Base-by-base conservation (phyloP, 2,888 invertebrate genomes). In the Cantharis rufa region DNA sequence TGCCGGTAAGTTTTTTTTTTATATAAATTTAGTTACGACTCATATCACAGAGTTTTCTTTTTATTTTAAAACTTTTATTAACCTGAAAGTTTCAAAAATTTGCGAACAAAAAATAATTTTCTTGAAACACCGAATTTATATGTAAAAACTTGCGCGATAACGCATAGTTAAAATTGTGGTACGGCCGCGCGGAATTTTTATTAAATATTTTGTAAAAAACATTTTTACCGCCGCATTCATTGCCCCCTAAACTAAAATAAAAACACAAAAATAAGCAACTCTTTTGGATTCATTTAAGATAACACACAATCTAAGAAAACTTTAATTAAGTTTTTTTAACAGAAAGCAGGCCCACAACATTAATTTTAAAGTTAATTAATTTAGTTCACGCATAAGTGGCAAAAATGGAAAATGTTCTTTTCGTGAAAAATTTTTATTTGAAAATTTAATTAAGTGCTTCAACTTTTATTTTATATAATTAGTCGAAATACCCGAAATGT, bases 281-380 rank as follows among this genome's bases (percentile, higher is more conserved):
- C 69, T 62, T 62, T 24, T 27, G 62, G 69, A 73, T 69, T 73
- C 69, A 69, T 69, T 72, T 69, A 69, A 64, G 69, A 72, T 70
- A 76, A 64, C 70, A 66, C 48, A 69, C 63, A 70, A 48, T 64
- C 64, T 16, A 32, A 21, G 62, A 64, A 70, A 72, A 76, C 70
- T 76, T 72, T 76, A 76, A 76, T 76, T 76, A 70, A 72, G 72
- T 70, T 76, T 76, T 72, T 76, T 66, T 66, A 18, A n/a, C n/a
- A n/a, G 64, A 66, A 64, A 66, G 24, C 64, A 48, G 48, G 48
- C 24, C 24, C 64, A 66, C 24, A 66, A 66, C 64, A 66, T 66
- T 48, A 48, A 48, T 48, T 66, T 66, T 66, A 66, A 66, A 18
- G 24, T 66, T 66, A 66, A 66, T 66, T 66, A 66, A 66, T 66